Conservation (phyloP, 1,140 invertebrate species). For the Saxidomus purpurata region DNA sequence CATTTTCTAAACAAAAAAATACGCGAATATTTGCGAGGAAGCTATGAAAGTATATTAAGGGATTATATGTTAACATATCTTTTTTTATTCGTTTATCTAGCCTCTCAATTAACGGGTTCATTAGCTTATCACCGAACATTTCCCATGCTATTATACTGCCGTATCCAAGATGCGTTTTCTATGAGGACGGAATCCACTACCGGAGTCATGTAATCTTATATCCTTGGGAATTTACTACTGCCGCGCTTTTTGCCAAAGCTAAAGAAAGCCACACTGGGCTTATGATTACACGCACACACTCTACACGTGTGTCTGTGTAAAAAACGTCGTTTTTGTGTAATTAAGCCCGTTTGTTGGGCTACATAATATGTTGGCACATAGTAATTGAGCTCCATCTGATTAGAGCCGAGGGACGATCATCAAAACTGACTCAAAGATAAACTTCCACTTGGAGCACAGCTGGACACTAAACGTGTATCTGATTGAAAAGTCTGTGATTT, state of each 20-base stretch:
- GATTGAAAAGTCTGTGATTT: neutral
- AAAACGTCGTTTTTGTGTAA: constrained; percentile 22
- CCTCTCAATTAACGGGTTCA: neutral
- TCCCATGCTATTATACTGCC: neutral
- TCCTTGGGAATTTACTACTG: constrained; percentile 44
- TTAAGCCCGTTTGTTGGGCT: neutral
- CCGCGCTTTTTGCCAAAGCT: constrained; percentile 37
- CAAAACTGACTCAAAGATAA: neutral
- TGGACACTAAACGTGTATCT: neutral
- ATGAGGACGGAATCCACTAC: neutral
- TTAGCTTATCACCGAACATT: constrained; percentile 8
- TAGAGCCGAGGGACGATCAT: neutral
- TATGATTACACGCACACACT: neutral
- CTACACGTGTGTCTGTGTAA: constrained; percentile 31
- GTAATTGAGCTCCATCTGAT: neutral
- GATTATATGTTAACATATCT: too few species aligned
- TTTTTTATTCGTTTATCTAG: constrained; percentile 5
- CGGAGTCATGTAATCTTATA: constrained; percentile 48
- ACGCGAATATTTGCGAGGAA: too few species aligned
- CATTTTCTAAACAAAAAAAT: too few species aligned
- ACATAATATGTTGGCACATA: neutral
- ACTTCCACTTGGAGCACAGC: neutral
- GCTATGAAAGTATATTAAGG: too few species aligned
- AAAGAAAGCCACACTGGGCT: constrained; percentile 31
- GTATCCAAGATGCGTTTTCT: constrained; percentile 6